These are phyloP conservation scores for Phalanger gymnotis DNA, from an alignment of 2,797 vertebrate genomes.

Conservation along the genomic window DNA sequence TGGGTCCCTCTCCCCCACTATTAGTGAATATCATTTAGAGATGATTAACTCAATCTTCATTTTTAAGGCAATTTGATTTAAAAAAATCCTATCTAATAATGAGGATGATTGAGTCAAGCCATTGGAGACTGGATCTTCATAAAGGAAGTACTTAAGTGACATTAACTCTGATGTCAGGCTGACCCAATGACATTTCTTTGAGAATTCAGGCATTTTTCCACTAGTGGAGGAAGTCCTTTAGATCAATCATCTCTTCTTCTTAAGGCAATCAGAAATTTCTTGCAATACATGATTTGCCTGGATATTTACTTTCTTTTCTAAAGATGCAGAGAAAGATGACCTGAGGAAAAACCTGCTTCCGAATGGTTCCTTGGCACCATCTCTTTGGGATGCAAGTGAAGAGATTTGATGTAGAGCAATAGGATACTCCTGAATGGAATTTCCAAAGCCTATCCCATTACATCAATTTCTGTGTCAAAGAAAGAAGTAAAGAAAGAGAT, in stretches of 20 bases:
- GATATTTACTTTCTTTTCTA: not conserved
- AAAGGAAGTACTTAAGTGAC: not conserved
- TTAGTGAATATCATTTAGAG: not conserved
- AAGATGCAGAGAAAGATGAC: not conserved
- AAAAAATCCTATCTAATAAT: not conserved
- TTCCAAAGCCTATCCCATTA: not conserved
- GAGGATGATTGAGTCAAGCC: not conserved
- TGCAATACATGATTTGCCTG: not conserved
- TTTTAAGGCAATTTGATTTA: not conserved
- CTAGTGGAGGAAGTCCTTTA: not conserved
- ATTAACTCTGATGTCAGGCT: not conserved
- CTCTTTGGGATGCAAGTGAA: not conserved
- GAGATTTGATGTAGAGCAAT: not conserved
- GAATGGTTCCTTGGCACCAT: not conserved
- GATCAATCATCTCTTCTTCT: not conserved
- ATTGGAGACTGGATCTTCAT: not conserved
- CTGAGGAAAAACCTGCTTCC: not conserved
- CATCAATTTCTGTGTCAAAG: not conserved
- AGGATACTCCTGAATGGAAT: not conserved
- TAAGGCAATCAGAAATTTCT: not conserved
- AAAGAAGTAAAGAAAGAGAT: constrained; percentile 38
- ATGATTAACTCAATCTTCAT: not conserved
- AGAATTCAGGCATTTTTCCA: not conserved
- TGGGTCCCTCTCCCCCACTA: no score
- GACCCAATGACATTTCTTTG: not conserved